Conservation (phyloP, 1,140 invertebrate genomes). For the Lasaia peninsularis region DNA sequence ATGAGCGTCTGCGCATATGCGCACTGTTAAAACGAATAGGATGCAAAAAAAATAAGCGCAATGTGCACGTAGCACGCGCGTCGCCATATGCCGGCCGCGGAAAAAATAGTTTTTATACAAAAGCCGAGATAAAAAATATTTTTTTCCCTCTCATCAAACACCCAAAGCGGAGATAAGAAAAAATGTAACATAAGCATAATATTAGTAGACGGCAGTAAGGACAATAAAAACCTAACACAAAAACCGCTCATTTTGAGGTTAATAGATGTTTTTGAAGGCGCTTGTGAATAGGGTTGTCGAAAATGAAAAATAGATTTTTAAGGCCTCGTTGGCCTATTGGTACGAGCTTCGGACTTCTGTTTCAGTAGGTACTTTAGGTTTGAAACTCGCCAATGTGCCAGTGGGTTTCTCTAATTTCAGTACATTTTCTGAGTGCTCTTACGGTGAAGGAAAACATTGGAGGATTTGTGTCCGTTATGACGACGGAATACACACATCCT, state of each 20-base stretch:
- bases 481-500: too few relatives aligned
- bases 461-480: too few relatives aligned
- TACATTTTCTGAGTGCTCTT: too few relatives aligned
- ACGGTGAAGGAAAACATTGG: too few relatives aligned
- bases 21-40: slow-evolving; percentile 68
- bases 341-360: too few relatives aligned
- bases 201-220: slow-evolving; percentile 63
- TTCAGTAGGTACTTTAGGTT: too few relatives aligned
- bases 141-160: slow-evolving; percentile 62
- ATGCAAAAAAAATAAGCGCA: slow-evolving; percentile 71
- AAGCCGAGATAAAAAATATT: slow-evolving; percentile 44
- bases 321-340: too few relatives aligned
- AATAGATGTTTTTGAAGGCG: slow-evolving; percentile 56
- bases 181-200: slow-evolving; percentile 74
- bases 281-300: slow-evolving; percentile 42
- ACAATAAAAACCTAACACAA: slow-evolving; percentile 60
- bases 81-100: slow-evolving; percentile 49
- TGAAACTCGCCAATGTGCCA: too few relatives aligned
- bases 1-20: slow-evolving; percentile 55
- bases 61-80: slow-evolving; percentile 64
- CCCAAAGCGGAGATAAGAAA: slow-evolving; percentile 62
- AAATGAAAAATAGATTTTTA: neutral
- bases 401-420: too few relatives aligned
- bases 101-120: slow-evolving; percentile 57
- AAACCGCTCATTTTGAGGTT: slow-evolving; percentile 64